A percentile compares a stretch with the other conserved stretches of the same genome.
phyloP scores from a whole-genome alignment of 2,113 vertebrate genomes.

The Meles meles region DNA sequence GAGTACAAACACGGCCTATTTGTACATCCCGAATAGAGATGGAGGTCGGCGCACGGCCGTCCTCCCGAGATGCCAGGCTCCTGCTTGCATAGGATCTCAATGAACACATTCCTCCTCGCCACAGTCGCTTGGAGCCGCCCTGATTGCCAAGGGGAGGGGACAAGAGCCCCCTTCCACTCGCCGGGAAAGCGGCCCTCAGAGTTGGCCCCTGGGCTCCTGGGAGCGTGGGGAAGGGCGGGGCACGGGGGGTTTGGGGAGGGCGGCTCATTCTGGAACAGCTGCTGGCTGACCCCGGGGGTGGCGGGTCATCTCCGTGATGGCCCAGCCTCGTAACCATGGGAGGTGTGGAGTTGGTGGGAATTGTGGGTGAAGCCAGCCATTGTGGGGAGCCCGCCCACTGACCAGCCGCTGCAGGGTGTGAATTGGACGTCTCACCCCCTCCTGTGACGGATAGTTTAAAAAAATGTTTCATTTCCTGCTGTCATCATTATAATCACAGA shows the following conservation, averaged over 20 bases:
- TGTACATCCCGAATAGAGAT: neutral
- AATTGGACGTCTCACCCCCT: accelerated
- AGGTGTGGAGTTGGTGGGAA: neutral
- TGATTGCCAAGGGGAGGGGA: neutral
- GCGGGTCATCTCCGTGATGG: accelerated
- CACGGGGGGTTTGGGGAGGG: accelerated
- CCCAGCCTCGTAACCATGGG: accelerated
- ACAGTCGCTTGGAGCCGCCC: neutral
- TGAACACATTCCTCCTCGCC: accelerated
- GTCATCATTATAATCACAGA: accelerated
- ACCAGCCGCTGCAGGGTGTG: accelerated
- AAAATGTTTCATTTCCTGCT: accelerated
- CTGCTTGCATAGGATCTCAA: neutral
- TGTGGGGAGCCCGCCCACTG: neutral
- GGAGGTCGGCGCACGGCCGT: accelerated
- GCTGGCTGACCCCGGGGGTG: neutral
- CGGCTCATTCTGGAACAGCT: neutral
- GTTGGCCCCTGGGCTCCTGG: neutral
- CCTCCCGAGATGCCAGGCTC: neutral
- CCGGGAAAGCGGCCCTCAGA: neutral
- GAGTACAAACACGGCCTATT: neutral
- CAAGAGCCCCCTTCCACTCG: neutral
- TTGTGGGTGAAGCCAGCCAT: accelerated
- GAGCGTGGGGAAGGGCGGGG: neutral
- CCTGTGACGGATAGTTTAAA: accelerated